These are phyloP conservation scores for Paralichthys olivaceus DNA, from an alignment of 2,113 vertebrate species.

Conservation along the genomic window DNA sequence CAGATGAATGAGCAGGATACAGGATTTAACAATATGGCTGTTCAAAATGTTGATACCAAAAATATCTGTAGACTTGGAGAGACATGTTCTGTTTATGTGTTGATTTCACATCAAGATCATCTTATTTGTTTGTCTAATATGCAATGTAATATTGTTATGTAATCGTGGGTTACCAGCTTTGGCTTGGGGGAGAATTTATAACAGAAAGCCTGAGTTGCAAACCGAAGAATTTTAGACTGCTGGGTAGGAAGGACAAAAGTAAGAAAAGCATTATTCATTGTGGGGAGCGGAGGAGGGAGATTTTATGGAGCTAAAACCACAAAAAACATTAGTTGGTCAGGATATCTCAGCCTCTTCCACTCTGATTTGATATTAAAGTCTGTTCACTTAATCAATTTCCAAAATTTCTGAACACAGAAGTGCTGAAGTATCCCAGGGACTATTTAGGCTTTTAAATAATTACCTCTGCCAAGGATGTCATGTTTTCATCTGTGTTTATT, in stretches of 20 bases:
- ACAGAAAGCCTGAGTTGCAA: neutral
- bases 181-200: neutral
- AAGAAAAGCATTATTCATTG: neutral
- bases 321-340: neutral
- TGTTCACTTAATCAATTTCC: too few relatives aligned
- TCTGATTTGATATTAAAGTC: too few relatives aligned
- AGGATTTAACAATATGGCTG: neutral
- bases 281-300: neutral
- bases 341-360: too few relatives aligned
- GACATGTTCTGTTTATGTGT: neutral
- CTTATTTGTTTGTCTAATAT: neutral
- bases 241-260: too few relatives aligned
- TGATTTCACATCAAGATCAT: neutral
- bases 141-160: neutral
- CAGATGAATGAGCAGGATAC: neutral
- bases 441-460: neutral
- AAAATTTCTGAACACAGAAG: neutral
- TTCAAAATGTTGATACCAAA: neutral
- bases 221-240: neutral
- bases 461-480: too few relatives aligned
- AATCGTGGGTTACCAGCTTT: neutral
- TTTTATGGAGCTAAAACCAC: neutral
- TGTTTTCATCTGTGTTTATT: too few relatives aligned
- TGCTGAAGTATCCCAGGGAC: neutral
- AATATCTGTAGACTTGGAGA: neutral